Evolutionary conservation across 2,888 invertebrate species (phyloP).

Genomic region (Xanthia togata): DNA sequence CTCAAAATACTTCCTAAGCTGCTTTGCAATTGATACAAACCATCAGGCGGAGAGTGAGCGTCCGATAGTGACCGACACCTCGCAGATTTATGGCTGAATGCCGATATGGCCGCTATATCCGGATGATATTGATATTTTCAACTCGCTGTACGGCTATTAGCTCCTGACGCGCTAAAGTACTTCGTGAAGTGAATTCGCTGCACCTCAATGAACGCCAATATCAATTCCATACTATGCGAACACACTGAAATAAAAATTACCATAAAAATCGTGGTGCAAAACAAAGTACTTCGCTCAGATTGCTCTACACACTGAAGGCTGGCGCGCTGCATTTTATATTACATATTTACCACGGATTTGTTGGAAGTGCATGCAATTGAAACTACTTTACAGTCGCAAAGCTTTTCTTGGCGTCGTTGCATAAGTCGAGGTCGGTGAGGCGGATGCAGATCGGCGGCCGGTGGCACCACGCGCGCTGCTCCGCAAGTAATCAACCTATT

Average conservation of each 20-base stretch:
- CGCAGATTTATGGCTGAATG: constrained; percentile 84
- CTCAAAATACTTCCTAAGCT: constrained; percentile 86
- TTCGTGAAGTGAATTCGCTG: constrained; percentile 80
- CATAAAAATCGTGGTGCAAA: constrained; percentile 50
- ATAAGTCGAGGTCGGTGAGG: constrained; percentile 72
- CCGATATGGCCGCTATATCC: constrained; percentile 85
- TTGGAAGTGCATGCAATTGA: constrained; percentile 66
- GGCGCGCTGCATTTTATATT: constrained; percentile 64
- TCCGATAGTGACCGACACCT: constrained; percentile 87
- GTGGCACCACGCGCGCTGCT: constrained; percentile 71
- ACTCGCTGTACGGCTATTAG: constrained; percentile 83
- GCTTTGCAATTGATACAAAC: constrained; percentile 89
- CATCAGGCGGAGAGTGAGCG: constrained; percentile 87
- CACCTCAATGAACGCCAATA: constrained; percentile 69
- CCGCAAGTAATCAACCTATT: constrained; percentile 90
- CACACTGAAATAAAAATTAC: constrained; percentile 59
- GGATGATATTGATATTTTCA: constrained; percentile 87
- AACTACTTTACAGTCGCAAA: constrained; percentile 71
- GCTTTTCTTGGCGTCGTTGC: constrained; percentile 78
- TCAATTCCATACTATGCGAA: constrained; percentile 48
- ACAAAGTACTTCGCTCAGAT: constrained; percentile 56
- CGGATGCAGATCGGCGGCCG: constrained; percentile 71
- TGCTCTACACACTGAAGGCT: constrained; percentile 57
- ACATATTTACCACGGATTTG: constrained; percentile 70
- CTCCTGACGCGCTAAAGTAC: constrained; percentile 85